These are phyloP conservation scores for Ceryle rudis DNA, from an alignment of 2,797 vertebrate genomes.

Conservation along the genomic window DNA sequence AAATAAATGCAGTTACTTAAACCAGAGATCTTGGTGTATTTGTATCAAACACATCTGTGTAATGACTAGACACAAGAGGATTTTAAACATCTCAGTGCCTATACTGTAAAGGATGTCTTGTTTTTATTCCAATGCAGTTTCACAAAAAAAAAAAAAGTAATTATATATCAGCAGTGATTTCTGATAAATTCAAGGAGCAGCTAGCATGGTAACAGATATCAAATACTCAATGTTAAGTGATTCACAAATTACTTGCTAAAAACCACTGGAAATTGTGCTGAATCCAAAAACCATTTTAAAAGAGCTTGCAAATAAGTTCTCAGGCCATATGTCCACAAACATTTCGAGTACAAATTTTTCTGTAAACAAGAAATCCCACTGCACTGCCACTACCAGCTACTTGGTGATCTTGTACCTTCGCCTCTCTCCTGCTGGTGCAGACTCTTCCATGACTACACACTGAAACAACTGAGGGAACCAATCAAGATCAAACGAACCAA, in stretches of 20 bases:
- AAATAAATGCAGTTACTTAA: neutral
- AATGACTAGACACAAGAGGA: neutral
- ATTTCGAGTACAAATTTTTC: neutral
- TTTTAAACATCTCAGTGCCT: neutral
- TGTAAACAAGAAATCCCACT: neutral
- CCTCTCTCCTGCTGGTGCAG: neutral
- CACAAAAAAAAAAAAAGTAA: neutral
- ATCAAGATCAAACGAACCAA: neutral
- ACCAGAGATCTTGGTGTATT: neutral
- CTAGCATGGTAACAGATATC: neutral
- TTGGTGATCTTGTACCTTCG: neutral
- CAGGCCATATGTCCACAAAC: neutral
- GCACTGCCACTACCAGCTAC: neutral
- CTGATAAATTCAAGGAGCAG: neutral
- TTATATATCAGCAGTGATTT: neutral
- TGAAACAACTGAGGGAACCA: neutral
- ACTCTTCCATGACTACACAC: neutral
- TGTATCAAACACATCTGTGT: neutral
- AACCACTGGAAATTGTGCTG: neutral
- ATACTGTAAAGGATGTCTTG: neutral
- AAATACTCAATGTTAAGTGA: neutral
- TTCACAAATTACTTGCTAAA: neutral
- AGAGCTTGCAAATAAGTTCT: neutral
- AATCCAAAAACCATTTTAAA: neutral
- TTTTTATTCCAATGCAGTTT: neutral